Base-by-base conservation (phyloP, 2,797 vertebrate species). In the Rhinogobio ventralis region DNA sequence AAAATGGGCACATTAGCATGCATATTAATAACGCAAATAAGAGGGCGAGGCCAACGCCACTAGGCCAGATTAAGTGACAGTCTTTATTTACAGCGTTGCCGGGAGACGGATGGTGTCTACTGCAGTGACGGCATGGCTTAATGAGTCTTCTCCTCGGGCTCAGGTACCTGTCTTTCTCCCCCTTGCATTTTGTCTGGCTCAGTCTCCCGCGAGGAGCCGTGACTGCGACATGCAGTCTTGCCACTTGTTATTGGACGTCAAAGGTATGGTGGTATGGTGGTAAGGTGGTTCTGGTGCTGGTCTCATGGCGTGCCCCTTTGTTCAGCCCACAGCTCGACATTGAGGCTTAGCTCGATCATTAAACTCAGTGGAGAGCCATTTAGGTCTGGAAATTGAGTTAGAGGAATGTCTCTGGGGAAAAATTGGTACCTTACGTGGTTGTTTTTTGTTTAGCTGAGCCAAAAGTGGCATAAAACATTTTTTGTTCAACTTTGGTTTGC, bases 1-100 rank as follows among this genome's bases (percentile, higher is more conserved):
- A 91, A 91, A 92, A 92, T 91, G 89, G 91, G 90, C 87, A 68
- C 88, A 92, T 92, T 92, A 92, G 91, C 89, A 91, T 91, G 90
- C 87, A 91, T 91, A 90, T 91, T 92, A 92, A 92, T 92, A 89
- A 89, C 77, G 66, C 87, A 88, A 90, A 90, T 88, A 89, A 85
- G 88, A 85, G 85, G 86, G 89, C 82, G 83, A 84, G 84, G 87
- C 68, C 42, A 79, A 79, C 79, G 82, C 85, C 87, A 85, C 84
- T 57, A 68, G 89, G 86, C 84, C 87, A 85, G 90, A 90, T 90
- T 81, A 90, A 90, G 90, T 89, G 89, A 90, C 90, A 89, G 89
- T 83, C 85, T 87, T 91, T 91, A 89, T 91, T 92, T 92, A 90
- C 87, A 71, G 84, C 53, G 73, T 89, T 88, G 85, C 88, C 60